These are phyloP conservation scores for Drosophila paramelanica DNA, from an alignment of 2,888 invertebrate species.

Conservation along the genomic window DNA sequence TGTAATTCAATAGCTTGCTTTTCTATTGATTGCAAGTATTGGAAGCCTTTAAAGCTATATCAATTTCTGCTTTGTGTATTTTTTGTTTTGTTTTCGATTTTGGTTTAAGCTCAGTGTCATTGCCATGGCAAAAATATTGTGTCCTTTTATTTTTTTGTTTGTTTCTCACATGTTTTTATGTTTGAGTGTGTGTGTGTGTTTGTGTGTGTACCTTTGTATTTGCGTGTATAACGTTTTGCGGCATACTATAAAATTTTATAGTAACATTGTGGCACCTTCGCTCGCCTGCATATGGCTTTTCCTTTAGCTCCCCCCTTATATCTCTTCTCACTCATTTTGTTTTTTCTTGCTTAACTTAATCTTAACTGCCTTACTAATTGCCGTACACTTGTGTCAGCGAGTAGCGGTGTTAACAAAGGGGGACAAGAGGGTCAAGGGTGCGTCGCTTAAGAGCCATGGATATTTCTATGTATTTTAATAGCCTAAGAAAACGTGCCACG, in stretches of 20 bases:
- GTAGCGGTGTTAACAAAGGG: not conserved
- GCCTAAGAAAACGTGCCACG: not conserved
- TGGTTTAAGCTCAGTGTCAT: constrained; percentile 13
- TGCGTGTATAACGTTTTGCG: not conserved
- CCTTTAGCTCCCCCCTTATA: too few species aligned
- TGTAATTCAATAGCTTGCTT: not conserved
- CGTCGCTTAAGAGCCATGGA: not conserved
- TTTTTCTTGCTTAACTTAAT: not conserved
- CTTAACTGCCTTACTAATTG: not conserved
- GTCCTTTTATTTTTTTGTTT: too few species aligned
- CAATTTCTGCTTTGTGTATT: not conserved
- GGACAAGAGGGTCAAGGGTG: too few species aligned
- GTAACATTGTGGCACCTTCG: not conserved
- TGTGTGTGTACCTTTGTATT: not conserved
- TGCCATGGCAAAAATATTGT: constrained; percentile 3
- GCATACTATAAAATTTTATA: not conserved
- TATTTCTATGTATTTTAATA: not conserved
- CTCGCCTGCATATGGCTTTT: not conserved
- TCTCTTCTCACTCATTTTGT: not conserved
- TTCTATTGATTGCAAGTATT: not conserved
- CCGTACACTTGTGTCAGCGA: not conserved
- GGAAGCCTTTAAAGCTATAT: not conserved
- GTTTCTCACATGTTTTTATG: not conserved
- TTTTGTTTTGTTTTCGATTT: constrained; percentile 20
- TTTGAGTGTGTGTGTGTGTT: not conserved